These are phyloP conservation scores for Latrodectus elegans DNA, from an alignment of 2,888 invertebrate genomes.

Conservation along the genomic window DNA sequence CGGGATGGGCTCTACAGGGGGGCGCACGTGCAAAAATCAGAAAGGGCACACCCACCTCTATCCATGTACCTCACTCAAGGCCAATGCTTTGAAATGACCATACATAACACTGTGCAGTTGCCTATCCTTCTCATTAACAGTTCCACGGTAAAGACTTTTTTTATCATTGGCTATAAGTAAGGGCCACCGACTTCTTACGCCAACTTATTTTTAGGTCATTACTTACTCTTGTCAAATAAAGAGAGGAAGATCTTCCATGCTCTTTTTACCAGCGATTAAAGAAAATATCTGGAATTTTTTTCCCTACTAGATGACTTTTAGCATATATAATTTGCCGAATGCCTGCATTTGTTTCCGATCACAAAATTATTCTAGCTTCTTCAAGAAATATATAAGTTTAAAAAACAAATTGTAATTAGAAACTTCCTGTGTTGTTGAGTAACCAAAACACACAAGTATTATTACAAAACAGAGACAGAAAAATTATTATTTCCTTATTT, in stretches of 20 bases:
- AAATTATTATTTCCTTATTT: too few relatives aligned
- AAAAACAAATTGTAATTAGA: too few relatives aligned
- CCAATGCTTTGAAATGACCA: slow-evolving; percentile 61
- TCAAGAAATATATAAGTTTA: too few relatives aligned
- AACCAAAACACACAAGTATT: too few relatives aligned
- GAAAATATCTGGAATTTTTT: too few relatives aligned
- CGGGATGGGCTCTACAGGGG: slow-evolving; percentile 66
- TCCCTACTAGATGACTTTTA: too few relatives aligned
- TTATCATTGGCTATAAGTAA: slow-evolving; percentile 6
- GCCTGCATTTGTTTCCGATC: background rate
- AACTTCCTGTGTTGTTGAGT: too few relatives aligned
- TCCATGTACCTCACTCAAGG: slow-evolving; percentile 60
- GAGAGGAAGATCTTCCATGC: too few relatives aligned
- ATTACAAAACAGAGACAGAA: too few relatives aligned
- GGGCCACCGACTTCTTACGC: background rate
- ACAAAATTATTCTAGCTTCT: background rate
- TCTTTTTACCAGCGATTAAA: too few relatives aligned
- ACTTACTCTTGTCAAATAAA: background rate
- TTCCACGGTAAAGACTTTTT: slow-evolving; percentile 65
- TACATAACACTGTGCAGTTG: slow-evolving; percentile 62
- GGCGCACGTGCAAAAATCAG: slow-evolving; percentile 68
- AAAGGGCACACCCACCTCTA: slow-evolving; percentile 65
- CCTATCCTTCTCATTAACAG: slow-evolving; percentile 69
- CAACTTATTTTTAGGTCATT: slow-evolving; percentile 26
- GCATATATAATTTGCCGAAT: background rate